A percentile compares a stretch with the other conserved stretches of the same genome.
phyloP scores from a whole-genome alignment of 2,113 vertebrate genomes.

The Mesocricetus auratus region DNA sequence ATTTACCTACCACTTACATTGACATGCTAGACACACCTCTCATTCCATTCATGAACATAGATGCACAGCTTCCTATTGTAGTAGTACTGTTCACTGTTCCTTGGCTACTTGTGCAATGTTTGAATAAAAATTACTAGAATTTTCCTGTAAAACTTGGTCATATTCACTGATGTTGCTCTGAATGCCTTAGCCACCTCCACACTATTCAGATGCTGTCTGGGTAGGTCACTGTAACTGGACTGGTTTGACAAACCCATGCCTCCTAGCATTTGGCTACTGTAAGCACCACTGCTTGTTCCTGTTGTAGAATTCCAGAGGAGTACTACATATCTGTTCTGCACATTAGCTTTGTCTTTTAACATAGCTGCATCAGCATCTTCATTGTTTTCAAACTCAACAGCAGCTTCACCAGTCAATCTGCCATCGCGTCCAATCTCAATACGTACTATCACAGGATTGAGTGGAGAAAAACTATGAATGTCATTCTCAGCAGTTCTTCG shows the following conservation, averaged over 20 bases:
- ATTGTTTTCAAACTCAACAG: neutral
- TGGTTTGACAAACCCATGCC: slow-evolving; percentile 91
- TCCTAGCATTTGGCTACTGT: slow-evolving; percentile 96
- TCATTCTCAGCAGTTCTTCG: neutral
- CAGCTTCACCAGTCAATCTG: neutral
- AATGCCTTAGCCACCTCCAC: neutral
- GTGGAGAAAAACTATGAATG: neutral
- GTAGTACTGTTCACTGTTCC: neutral
- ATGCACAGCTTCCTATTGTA: neutral
- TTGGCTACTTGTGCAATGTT: neutral
- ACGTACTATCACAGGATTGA: neutral
- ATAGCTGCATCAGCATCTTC: neutral
- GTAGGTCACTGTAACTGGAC: neutral
- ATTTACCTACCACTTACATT: neutral
- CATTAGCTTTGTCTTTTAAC: neutral
- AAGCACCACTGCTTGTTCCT: slow-evolving; percentile 95
- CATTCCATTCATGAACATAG: neutral
- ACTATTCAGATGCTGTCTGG: neutral
- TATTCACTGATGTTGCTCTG: neutral
- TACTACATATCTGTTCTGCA: slow-evolving; percentile 86
- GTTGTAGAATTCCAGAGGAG: slow-evolving; percentile 98
- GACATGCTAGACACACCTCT: neutral
- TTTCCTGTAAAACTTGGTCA: neutral
- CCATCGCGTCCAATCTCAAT: neutral
- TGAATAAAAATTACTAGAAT: neutral